Evolutionary conservation across 2,888 invertebrate species (phyloP).

Genomic region (Rotaria socialis): DNA sequence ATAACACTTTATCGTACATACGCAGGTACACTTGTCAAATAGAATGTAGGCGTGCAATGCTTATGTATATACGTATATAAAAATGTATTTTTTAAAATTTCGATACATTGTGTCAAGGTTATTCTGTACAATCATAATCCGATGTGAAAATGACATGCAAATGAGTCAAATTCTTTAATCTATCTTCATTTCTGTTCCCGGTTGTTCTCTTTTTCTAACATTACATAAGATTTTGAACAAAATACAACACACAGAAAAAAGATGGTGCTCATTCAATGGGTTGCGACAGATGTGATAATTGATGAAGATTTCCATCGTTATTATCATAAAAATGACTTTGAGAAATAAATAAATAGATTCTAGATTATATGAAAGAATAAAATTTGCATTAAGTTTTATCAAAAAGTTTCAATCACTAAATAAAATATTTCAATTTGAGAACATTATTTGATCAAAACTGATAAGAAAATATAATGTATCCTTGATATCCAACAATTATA

Average conservation of each 20-base stretch:
- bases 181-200: neutral
- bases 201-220: no score
- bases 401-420: neutral
- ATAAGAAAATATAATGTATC: neutral
- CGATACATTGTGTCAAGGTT: constrained; percentile 11
- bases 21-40: neutral
- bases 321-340: constrained; percentile 2
- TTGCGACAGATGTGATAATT: neutral
- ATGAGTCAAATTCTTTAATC: neutral
- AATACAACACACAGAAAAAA: neutral
- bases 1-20: neutral
- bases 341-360: neutral
- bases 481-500: neutral
- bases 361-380: neutral
- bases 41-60: constrained; percentile 21
- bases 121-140: neutral
- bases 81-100: neutral
- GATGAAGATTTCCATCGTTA: neutral
- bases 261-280: neutral
- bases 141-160: constrained; percentile 16
- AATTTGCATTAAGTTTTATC: neutral
- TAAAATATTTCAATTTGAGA: neutral
- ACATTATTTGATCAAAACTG: neutral
- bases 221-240: neutral
- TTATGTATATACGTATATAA: neutral